Percentiles rank a stretch among this genome's conserved stretches.
Evolutionary conservation across 2,113 vertebrate species (phyloP).

Genomic region (Percina caprodes): DNA sequence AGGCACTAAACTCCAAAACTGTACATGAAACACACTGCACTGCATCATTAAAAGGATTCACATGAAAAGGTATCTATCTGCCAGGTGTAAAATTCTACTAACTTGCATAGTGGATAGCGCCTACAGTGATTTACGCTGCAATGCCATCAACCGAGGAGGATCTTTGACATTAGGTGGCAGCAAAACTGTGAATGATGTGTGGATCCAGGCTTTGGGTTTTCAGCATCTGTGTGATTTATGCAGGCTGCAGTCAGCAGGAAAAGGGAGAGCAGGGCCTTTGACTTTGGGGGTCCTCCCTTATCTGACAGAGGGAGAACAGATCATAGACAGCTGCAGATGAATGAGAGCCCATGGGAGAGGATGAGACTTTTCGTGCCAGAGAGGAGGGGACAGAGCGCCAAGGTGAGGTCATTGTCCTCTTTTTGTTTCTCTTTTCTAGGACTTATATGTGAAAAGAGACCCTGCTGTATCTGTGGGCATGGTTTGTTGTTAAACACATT

Average conservation of each 20-base stretch:
- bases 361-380: background rate
- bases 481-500: too few species aligned
- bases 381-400: background rate
- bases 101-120: background rate
- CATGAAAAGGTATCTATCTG: background rate
- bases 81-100: background rate
- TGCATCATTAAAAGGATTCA: background rate
- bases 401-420: background rate
- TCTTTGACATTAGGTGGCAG: slow-evolving; percentile 3
- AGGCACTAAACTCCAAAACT: background rate
- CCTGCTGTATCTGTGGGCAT: too few species aligned
- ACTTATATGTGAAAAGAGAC: too few species aligned
- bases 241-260: slow-evolving; percentile 7
- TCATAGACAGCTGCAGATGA: slow-evolving; percentile 41
- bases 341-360: slow-evolving; percentile 4
- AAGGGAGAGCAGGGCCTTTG: slow-evolving; percentile 42
- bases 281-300: slow-evolving; percentile 21
- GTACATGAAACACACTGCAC: background rate
- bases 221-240: slow-evolving; percentile 34
- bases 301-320: slow-evolving; percentile 36
- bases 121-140: background rate
- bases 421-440: background rate
- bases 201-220: slow-evolving; percentile 18
- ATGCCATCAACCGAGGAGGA: background rate
- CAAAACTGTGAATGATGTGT: slow-evolving; percentile 7